Base-by-base conservation (phyloP, 2,888 invertebrate genomes). In the Hyppa rectilinea region DNA sequence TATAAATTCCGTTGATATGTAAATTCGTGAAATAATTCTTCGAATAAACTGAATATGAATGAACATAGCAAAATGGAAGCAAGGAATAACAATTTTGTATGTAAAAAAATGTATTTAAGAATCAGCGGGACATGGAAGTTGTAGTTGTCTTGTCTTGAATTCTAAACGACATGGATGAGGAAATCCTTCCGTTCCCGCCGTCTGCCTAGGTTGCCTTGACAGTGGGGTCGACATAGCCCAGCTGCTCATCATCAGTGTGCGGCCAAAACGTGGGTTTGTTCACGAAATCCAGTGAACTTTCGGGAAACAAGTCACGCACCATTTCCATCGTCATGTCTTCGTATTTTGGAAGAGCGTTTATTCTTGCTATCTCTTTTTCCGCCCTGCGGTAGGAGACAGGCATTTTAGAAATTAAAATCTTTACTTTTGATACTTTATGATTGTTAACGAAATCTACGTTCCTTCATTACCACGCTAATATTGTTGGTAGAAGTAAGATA, bases 251-350 rank as follows among this genome's bases (percentile, higher is more conserved):
- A 0, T 86, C 80, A 5, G 84, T 84, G 74, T 96, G 95, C 1
- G 95, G 95, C 95, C 95, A 95, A 78, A 92, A 95, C 0, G 92
- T 84, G 0, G 94, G 95, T 12, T 73, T 90, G 0, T 91, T 90
- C 0, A 95, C 92, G 1, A 90, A 88, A 69, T 95, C 91, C 2
- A 94, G 2, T 0, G 92, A 90, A 0, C 68, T 2, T 0, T 90
- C 75, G 0, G 94, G 94, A 70, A 84, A 92, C 84, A 92, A 70
- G 9, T 94, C 92, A 12, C 80, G 78, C 49, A 80, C 87, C 89
- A 90, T 93, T 77, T 95, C 95, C 92, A 95, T 85, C 0, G 95
- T 95, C 85, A 94, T 93, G 0, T 92, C 91, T 38, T 94, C 93
- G 56, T 90, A 91, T 58, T 87, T 88, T 0, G 95, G 95, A 34